Evolutionary conservation across 2,113 vertebrate genomes (phyloP).

Genomic region (Pygoscelis antarcticus): DNA sequence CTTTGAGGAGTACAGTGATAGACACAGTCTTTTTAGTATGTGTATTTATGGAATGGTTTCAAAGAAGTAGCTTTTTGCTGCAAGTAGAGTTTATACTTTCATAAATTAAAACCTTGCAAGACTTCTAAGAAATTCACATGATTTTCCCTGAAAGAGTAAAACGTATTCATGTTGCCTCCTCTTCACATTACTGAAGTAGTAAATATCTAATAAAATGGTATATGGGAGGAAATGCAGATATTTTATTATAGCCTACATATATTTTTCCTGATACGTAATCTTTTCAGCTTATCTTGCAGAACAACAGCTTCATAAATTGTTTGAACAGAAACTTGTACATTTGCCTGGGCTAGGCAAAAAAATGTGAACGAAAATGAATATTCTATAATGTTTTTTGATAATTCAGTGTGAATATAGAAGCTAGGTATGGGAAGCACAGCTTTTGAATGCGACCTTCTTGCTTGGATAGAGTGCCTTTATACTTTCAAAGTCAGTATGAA

Average conservation of each 20-base stretch:
- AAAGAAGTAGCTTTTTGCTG: not conserved
- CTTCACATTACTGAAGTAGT: not conserved
- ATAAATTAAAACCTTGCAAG: not conserved
- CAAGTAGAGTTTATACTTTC: not conserved
- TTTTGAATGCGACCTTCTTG: not conserved
- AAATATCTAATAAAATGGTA: not conserved
- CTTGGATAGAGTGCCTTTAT: not conserved
- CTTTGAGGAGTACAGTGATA: not conserved
- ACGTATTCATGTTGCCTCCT: not conserved
- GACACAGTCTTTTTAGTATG: not conserved
- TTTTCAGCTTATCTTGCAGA: not conserved
- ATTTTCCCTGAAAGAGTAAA: not conserved
- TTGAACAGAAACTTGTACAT: not conserved
- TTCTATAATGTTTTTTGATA: not conserved
- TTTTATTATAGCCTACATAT: not conserved
- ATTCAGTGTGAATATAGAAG: not conserved
- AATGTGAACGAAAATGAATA: not conserved
- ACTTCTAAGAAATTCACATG: not conserved
- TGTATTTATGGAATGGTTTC: not conserved
- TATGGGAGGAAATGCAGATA: not conserved
- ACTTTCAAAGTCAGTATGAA: not conserved
- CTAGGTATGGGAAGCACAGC: not conserved
- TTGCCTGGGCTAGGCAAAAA: not conserved
- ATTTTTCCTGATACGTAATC: not conserved
- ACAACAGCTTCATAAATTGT: not conserved